Base-by-base conservation (phyloP, 1,140 invertebrate species). In the Ladona fulva region DNA sequence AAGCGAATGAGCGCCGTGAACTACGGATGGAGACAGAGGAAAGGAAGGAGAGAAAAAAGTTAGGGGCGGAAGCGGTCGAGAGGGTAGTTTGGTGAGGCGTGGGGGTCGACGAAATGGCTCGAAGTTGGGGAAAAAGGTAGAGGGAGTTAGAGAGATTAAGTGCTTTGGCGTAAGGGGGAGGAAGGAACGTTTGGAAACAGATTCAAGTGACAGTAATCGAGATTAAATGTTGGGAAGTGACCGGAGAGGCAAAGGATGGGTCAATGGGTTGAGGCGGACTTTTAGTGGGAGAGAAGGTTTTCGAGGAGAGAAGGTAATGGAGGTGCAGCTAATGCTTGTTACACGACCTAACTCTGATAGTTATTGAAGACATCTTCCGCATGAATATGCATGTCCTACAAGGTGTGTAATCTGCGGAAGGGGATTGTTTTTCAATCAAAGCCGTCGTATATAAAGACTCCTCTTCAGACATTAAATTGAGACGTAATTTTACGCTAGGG, bases 121-220 rank as follows among this genome's bases (percentile, higher is more conserved):
- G 29, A 37, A 37, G 29, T 37, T 37, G 29, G 29, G 29, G 29
- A 8, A 37, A 37, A 37, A 37, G 29, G 29, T 37, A 37, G 29
- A 37, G 29, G 52, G 52, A 66, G 52, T 16, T 16, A 66, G n/a
- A 22, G 52, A 66, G 52, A 66, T 66, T 66, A 66, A 66, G 52
- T 66, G 52, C n/a, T 16, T 22, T 12, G 52, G 16, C n/a, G 52
- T 16, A 66, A 12, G 44, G 12, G 14, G 52, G 52, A 12, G n/a
- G 52, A 66, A 12, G 52, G n/a, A 12, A 22, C n/a, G 52, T 16
- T 66, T 66, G 52, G 52, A 66, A 66, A 66, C 52, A 66, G 52
- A 66, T 66, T 66, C 52, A 66, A 66, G 52, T 66, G 52, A 66
- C 52, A 66, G 16, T 66, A 66, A 66, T 66, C 52, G 52, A 66